Base-by-base conservation (phyloP, 2,113 vertebrate species). In the Ochotona princeps region DNA sequence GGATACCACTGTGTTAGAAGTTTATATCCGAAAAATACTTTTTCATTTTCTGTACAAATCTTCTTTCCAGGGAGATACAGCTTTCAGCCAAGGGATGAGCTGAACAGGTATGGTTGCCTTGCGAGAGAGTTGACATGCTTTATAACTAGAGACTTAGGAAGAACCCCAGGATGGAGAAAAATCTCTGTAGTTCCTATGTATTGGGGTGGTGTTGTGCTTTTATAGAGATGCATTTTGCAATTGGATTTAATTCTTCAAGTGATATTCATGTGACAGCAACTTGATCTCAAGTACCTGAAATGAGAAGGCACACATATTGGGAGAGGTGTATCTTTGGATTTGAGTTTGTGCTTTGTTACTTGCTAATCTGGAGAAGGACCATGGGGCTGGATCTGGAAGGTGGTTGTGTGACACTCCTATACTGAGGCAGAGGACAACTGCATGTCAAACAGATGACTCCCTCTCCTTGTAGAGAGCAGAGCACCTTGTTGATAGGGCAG, bases 341-440 rank as follows among this genome's bases (percentile, higher is more conserved):
- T 78, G 60, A 38, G 35, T 66, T n/a, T 1, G 20, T 14, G 20
- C 10, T 79, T 79, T 54, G 30, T n/a, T 4, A 3, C 57, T 72
- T 32, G 11, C 81, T 79, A n/a, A 81, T 23, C 28, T 60, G 20
- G 30, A 91, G 47, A 23, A 1, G 3, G 32, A 7, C 35, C 49
- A 8, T 7, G 13, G 7, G 25, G 32, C 44, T 47, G 7, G 26
- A 12, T 65, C 75, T 60, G 28, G 35, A 32, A 80, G 17, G 18
- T 6, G 12, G 51, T 8, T 1, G 4, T 28, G 26, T 12, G 2
- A 26, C 61, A 38, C 0, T 9, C 4, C 17, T 70, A 6, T 17
- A n/a, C 12, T 17, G 44, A 83, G 54, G 21, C n/a, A 83, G 61
- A 67, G 44, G 21, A 76, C 87, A 25, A 11, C 21, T 2, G 32